Percentiles rank a stretch among this genome's conserved stretches.
These are phyloP conservation scores for Eulemur macaco DNA, from an alignment of 2,113 vertebrate species.

Conservation along the genomic window DNA sequence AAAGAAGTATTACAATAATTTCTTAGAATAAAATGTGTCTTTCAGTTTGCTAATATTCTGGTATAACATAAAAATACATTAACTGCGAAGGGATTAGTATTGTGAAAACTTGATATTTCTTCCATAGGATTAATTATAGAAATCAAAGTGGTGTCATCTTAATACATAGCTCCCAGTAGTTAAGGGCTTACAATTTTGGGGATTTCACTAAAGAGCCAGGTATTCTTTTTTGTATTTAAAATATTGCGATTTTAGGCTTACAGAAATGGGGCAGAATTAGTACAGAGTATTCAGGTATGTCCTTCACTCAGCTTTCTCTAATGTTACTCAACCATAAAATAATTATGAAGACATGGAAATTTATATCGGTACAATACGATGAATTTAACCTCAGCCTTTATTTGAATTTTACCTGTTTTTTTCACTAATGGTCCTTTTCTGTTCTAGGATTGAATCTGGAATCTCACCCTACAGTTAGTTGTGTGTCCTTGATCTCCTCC, in stretches of 20 bases:
- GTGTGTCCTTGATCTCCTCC: neutral
- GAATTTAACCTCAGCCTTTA: neutral
- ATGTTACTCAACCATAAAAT: neutral
- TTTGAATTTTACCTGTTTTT: neutral
- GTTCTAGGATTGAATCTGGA: no score
- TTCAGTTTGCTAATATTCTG: neutral
- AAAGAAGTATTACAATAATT: neutral
- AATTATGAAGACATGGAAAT: neutral
- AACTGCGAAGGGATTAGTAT: neutral
- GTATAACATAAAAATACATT: conserved; percentile 5
- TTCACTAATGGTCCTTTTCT: neutral
- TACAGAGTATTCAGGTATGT: neutral
- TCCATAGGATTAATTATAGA: conserved; percentile 1
- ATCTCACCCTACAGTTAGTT: neutral
- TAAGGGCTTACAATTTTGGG: neutral
- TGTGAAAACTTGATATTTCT: conserved; percentile 14
- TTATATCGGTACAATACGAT: neutral
- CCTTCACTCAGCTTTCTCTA: neutral
- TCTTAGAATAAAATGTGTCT: conserved; percentile 18
- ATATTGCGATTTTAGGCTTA: neutral
- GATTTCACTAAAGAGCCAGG: neutral
- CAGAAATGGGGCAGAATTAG: neutral
- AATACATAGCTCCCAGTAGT: neutral
- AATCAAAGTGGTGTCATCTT: neutral
- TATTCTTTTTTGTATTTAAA: neutral